Evolutionary conservation across 2,888 invertebrate genomes (phyloP).

Genomic region (Gryllus longicercus): DNA sequence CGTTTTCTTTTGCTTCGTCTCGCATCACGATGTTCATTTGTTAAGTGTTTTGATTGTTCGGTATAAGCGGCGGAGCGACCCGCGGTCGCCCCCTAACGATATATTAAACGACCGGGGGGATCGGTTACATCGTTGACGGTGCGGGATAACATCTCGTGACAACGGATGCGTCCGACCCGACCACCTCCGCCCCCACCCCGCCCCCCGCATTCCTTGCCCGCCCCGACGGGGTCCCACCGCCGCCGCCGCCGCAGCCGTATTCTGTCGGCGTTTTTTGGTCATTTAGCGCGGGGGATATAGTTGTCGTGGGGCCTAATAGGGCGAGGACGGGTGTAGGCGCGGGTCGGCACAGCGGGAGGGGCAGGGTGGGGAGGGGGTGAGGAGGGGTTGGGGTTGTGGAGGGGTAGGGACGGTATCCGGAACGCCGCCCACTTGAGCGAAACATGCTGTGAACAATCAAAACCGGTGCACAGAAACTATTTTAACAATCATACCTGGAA

Average conservation of each 20-base stretch:
- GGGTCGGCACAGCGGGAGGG: no score
- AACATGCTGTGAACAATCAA: no score
- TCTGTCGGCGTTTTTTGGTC: not conserved
- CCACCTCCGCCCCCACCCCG: not conserved
- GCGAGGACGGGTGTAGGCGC: not conserved
- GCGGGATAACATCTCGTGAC: constrained; percentile 26
- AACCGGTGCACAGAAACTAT: no score
- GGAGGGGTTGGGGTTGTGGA: no score
- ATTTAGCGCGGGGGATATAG: not conserved
- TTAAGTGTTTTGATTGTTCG: constrained; percentile 31
- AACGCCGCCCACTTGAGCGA: no score
- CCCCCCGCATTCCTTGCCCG: not conserved
- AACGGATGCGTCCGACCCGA: constrained; percentile 23
- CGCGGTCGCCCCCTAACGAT: not conserved
- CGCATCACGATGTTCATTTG: constrained; percentile 32
- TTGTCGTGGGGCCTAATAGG: constrained; percentile 6
- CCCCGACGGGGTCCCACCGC: not conserved
- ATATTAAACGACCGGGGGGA: constrained; percentile 21
- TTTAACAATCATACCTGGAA: no score
- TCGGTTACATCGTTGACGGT: constrained; percentile 30
- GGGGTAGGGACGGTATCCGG: no score
- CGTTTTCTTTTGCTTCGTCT: constrained; percentile 29
- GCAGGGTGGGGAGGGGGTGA: no score
- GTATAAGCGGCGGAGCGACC: not conserved
- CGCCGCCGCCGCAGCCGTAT: not conserved